Evolutionary conservation across 2,113 vertebrate species (phyloP), one percentile per base, ranked within the genome.

Genomic region (Ictalurus furcatus): DNA sequence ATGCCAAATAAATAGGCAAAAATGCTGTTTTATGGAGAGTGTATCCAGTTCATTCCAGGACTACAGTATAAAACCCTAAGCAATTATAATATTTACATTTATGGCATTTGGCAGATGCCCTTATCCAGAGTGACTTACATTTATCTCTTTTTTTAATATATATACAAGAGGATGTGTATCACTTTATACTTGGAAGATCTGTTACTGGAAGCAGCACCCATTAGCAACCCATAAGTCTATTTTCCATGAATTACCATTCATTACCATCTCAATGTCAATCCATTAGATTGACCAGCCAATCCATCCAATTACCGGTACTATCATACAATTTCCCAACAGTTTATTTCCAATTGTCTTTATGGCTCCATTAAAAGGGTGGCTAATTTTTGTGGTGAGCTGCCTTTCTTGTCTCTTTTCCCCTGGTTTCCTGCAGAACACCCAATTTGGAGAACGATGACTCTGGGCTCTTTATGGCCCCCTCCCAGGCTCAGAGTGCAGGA

Each of bases 241-340:
- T 91, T 91, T 79, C 90, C 87, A 87, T 84, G 86, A 91, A 90
- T 91, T 91, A 91, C 71, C 90, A 88, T 91, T 91, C 80, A 91
- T 91, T 91, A 91, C 79, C 89, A 87, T 91, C 89, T 89, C 84
- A 67, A 84, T 89, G 85, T 91, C 90, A 87, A 91, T 90, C 87
- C 90, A 90, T 90, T 91, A 90, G 89, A 85, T 90, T 91, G 89
- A 91, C 84, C 89, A 89, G 80, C 90, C 84, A 89, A 90, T 91
- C 89, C 90, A 84, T 81, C 87, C 89, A 91, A 91, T 91, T 91
- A 91, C 89, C 87, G 84, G 87, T 58, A 89, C 79, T 88, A 85
- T 90, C 83, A 88, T 88, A 85, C 73, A 61, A 90, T 90, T 90
- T 88, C 78, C 88, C 76, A 87, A 81, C 89, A 90, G 76, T 91